Evolutionary conservation across 2,113 vertebrate species (phyloP), one percentile per base, ranked within the genome.

Genomic region (Choloepus hoffmanni): DNA sequence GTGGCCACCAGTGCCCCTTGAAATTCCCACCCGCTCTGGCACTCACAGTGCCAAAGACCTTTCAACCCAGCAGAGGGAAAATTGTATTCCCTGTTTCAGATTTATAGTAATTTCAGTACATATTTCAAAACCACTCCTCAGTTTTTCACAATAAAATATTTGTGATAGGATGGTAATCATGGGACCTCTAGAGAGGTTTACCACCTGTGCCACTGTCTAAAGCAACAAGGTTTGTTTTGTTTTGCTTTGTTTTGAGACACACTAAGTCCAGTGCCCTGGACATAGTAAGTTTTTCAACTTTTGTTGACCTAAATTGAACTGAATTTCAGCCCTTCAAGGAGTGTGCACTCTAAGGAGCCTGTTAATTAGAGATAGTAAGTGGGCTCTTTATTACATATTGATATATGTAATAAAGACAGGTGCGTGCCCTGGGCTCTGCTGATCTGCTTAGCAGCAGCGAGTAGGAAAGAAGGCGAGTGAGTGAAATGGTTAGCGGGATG

Each of bases 311-410:
- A 58, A 33, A 43, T 0, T 63, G 10, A 77, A 65, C 73, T 28
- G 33, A 19, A 50, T 30, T 48, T n/a, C 63, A 43, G 19, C 21
- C 18, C 26, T 55, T 24, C 18, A 11, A 55, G 74, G 43, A 7
- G 16, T 0, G 4, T 23, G 62, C 2, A 12, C 9, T 5, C 4
- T 23, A 43, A 15, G 2, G 23, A 14, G 36, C 45, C 50, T 3
- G 33, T 30, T n/a, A 30, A 2, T 43, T 9, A 1, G 15, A 48
- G 28, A n/a, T 68, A 33, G 33, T 36, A 36, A 68, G 18, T 19
- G 30, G 33, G 33, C 2, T 2, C 36, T 36, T 36, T 36, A 36
- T 36, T 36, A 36, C 36, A 36, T 36, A 36, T 36, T 36, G 36
- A 36, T 36, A n/a, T 36, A 68, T 18, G 67, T 13, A 19, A 68